Conservation (phyloP, 2,113 vertebrate genomes). For the Neopipo cinnamomea region DNA sequence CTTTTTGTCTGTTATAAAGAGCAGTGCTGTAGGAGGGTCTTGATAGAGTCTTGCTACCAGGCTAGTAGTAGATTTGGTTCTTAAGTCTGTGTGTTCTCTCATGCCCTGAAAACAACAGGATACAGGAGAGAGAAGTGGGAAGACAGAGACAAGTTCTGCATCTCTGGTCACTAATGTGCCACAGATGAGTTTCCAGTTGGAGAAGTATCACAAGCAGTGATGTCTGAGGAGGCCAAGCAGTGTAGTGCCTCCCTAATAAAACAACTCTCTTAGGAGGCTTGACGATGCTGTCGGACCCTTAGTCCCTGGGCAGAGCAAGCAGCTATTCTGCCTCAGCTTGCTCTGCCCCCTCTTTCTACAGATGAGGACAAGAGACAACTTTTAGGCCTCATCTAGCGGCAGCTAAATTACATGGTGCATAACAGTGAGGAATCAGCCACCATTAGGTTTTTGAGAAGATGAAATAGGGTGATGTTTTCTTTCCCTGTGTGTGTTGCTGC, state of each 20-base stretch:
- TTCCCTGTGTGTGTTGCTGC: neutral
- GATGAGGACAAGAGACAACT: neutral
- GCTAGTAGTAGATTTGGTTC: neutral
- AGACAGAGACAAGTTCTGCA: neutral
- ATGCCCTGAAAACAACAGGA: neutral
- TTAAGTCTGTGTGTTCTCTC: neutral
- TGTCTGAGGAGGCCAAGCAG: neutral
- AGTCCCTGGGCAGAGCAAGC: neutral
- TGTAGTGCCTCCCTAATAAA: neutral
- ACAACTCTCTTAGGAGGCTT: neutral
- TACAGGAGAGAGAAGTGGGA: neutral
- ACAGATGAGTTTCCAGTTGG: neutral
- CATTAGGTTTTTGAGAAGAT: neutral
- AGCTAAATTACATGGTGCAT: neutral
- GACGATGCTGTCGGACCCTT: neutral
- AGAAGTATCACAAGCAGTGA: neutral
- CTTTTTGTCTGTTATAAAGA: neutral
- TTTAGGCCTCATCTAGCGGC: neutral
- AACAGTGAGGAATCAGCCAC: neutral
- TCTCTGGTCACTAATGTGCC: neutral
- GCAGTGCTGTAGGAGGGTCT: neutral
- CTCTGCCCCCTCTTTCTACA: neutral
- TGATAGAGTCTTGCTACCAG: neutral
- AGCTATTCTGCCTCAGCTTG: neutral
- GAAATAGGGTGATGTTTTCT: neutral